Conservation (phyloP, 2,888 invertebrate genomes). For the Ornithoptera priamus region DNA sequence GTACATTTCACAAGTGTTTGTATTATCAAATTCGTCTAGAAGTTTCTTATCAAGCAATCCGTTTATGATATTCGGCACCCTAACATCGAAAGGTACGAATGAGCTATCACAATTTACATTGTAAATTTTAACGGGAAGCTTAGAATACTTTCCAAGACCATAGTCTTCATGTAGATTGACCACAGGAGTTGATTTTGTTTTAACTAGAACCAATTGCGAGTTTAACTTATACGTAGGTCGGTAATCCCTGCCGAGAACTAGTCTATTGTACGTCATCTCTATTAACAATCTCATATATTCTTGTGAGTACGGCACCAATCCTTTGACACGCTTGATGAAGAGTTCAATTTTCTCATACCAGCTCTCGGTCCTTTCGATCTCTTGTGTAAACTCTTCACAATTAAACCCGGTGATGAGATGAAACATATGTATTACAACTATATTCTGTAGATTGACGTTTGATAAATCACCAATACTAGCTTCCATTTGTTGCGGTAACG, state of each 20-base stretch:
- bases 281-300: conserved; percentile 9
- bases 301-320: conserved; percentile 3
- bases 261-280: conserved; percentile 10
- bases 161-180: conserved; percentile 3
- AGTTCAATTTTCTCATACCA: conserved; percentile 15
- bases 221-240: not conserved
- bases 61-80: conserved; percentile 10
- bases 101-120: conserved; percentile 1
- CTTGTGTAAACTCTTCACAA: not conserved
- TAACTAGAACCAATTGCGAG: conserved; percentile 14
- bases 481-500: conserved; percentile 4
- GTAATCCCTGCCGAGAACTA: conserved; percentile 6
- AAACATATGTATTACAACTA: conserved; percentile 3
- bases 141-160: conserved; percentile 3
- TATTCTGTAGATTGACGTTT: conserved; percentile 9
- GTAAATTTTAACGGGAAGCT: conserved; percentile 8
- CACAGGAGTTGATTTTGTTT: not conserved
- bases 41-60: not conserved
- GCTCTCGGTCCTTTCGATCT: not conserved
- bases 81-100: not conserved
- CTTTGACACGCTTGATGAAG: conserved; percentile 8
- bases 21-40: conserved; percentile 2
- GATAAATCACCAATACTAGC: conserved; percentile 7
- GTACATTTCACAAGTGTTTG: conserved; percentile 14
- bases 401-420: not conserved